Percentiles rank a stretch among this genome's conserved stretches.
phyloP scores from a whole-genome alignment of 2,888 invertebrate genomes.

The Tipula vernalis region DNA sequence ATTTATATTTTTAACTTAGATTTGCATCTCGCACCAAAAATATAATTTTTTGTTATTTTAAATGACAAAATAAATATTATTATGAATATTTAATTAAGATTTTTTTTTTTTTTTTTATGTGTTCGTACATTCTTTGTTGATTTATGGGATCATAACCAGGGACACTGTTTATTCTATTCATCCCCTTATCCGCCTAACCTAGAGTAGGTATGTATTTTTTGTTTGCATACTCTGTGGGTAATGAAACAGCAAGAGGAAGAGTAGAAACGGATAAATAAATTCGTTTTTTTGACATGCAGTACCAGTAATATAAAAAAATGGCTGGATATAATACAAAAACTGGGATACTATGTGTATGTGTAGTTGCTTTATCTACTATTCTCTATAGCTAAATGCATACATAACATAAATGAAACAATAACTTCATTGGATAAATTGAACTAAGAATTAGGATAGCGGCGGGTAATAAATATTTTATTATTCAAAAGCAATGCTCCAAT shows the following conservation, averaged over 20 bases:
- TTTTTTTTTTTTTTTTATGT: not conserved
- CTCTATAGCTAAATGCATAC: not conserved
- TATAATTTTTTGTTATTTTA: not conserved
- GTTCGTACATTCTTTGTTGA: not conserved
- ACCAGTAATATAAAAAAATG: not conserved
- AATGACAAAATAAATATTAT: conserved; percentile 4
- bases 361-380: not conserved
- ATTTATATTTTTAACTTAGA: not conserved
- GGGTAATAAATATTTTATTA: not conserved
- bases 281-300: not conserved
- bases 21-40: not conserved
- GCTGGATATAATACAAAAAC: not conserved
- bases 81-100: not conserved
- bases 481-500: not conserved
- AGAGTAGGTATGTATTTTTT: not conserved
- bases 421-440: not conserved
- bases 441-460: not conserved
- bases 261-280: not conserved
- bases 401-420: not conserved
- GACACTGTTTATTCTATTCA: not conserved
- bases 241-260: not conserved
- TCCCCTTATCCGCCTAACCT: not conserved
- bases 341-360: not conserved
- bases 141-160: conserved; percentile 4
- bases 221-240: not conserved